Base-by-base conservation (phyloP, 2,888 invertebrate species). In the Tinea pellionella region DNA sequence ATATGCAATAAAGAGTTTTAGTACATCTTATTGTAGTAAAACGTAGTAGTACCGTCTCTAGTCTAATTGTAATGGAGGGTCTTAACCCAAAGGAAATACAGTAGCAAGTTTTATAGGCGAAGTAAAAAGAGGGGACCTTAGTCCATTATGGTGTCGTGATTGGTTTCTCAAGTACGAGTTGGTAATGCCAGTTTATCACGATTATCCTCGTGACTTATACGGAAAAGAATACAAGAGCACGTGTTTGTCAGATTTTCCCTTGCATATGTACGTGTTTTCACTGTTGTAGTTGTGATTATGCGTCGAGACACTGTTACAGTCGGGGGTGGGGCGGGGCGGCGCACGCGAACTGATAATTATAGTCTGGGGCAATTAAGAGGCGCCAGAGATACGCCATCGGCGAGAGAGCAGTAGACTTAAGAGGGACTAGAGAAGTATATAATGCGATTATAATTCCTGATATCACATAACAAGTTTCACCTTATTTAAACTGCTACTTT, bases 331-430 rank as follows among this genome's bases (percentile, higher is more conserved):
- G 77, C 77, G 76, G 74, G 73, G 70, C 72, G 68, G 68, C 69
- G 75, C 81, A 83, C 79, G 82, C 80, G 72, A 80, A 74, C 80
- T 78, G 80, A 80, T 83, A 80, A 85, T 83, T 84, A 84, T 80
- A 80, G 75, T 76, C 78, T 77, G 75, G 72, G 70, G 80, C 80
- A 80, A 84, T 85, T 84, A 84, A 78, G 75, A 82, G 85, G 86
- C 86, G 86, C 86, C 86, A 82, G 75, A 80, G 80, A 81, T 75
- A 76, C 75, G 77, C 75, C 77, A 75, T 74, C 69, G 75, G 75
- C 72, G 75, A 71, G 70, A 78, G 74, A 74, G 68, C 71, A 70
- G 69, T 66, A 69, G 70, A 71, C 37, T 9, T 37, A 9, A 37
- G 37, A 37, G 67, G 37, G 37, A n/a, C 37, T 37, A 37, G 37